Conservation (phyloP, 1,140 invertebrate species). For the Odontomachus brunneus region DNA sequence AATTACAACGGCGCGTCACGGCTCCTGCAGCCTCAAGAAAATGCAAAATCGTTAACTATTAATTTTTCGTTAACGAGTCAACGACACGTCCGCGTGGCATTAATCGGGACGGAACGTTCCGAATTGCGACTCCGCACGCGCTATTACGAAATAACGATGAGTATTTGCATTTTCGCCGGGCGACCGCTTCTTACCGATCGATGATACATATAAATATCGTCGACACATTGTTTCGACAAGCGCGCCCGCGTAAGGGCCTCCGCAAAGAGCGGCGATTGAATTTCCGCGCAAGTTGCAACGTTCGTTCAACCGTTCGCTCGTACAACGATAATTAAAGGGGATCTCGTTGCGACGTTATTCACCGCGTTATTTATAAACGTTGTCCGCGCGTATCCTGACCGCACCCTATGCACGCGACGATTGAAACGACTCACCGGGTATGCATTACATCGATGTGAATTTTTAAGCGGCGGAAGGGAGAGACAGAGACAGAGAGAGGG, state of each 20-base stretch:
- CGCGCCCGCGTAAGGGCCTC: background rate
- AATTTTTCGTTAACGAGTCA: too few relatives aligned
- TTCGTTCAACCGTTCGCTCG: background rate
- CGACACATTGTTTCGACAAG: background rate
- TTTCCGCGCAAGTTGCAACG: background rate
- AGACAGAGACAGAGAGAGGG: background rate
- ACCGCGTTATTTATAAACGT: background rate
- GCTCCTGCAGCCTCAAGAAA: too few relatives aligned
- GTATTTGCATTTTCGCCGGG: too few relatives aligned
- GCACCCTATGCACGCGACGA: constrained; percentile 11
- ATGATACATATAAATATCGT: constrained; percentile 28
- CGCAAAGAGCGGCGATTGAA: background rate
- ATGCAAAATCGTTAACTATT: too few relatives aligned
- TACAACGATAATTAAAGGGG: background rate
- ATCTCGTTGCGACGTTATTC: background rate
- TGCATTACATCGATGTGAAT: constrained; percentile 10
- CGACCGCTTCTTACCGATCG: too few relatives aligned
- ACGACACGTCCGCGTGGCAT: too few relatives aligned
- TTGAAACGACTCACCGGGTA: constrained; percentile 8
- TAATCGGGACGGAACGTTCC: too few relatives aligned
- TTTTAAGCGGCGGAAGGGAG: constrained; percentile 36
- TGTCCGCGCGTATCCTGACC: constrained; percentile 16
- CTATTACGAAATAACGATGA: too few relatives aligned
- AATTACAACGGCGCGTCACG: too few relatives aligned
- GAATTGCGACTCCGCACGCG: too few relatives aligned